These are phyloP conservation scores for Eupleurogrammus muticus DNA, from an alignment of 2,797 vertebrate genomes.

Conservation along the genomic window DNA sequence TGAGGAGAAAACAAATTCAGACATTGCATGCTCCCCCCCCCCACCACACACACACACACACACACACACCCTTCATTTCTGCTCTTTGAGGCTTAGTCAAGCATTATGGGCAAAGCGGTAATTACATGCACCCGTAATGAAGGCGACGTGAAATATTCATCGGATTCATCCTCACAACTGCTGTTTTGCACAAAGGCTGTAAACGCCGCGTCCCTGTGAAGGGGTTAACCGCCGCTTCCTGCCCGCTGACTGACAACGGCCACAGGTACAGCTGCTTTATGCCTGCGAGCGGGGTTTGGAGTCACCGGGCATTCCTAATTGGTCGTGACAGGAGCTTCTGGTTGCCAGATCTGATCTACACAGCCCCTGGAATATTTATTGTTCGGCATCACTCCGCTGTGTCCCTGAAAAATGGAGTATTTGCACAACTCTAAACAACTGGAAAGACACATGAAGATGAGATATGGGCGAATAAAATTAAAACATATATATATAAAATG, in stretches of 20 bases:
- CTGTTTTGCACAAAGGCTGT: constrained; percentile 36
- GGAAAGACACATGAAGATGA: constrained; percentile 15
- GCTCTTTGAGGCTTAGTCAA: constrained; percentile 56
- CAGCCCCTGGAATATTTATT: constrained; percentile 65
- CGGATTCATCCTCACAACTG: constrained; percentile 55
- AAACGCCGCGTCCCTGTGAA: background rate
- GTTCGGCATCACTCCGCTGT: constrained; percentile 36
- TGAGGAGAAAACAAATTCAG: constrained; percentile 46
- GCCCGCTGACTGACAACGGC: constrained; percentile 67
- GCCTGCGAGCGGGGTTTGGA: constrained; percentile 57
- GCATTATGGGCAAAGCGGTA: constrained; percentile 65
- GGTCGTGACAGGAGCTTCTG: constrained; percentile 74
- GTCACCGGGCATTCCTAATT: constrained; percentile 76
- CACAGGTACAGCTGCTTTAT: constrained; percentile 66
- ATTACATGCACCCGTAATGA: constrained; percentile 75
- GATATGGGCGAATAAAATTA: background rate
- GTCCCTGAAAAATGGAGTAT: constrained; percentile 54
- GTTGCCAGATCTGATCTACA: constrained; percentile 72
- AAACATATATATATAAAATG: background rate
- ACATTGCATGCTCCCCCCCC: constrained; percentile 35
- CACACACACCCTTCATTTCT: constrained; percentile 59
- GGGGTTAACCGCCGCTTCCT: constrained; percentile 44
- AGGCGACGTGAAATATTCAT: constrained; percentile 73
- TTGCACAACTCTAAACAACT: constrained; percentile 4
- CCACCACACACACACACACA: no score